A percentile compares a stretch with the other conserved stretches of the same genome.
Conservation (phyloP, 1,140 invertebrate species). For the Halyomorpha halys region DNA sequence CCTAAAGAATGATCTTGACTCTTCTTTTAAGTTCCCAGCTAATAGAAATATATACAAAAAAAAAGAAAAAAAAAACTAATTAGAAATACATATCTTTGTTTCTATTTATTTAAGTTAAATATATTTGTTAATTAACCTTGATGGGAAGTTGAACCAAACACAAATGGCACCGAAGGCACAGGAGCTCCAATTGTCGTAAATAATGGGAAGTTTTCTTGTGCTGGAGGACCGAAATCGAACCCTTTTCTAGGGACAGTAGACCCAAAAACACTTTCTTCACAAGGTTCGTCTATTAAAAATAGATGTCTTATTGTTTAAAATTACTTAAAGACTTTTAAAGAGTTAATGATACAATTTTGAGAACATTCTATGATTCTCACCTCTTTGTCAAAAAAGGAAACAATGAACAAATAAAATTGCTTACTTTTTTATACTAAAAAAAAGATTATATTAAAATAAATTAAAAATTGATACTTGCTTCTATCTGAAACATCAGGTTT, state of each 20-base stretch:
- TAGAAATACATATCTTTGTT: background rate
- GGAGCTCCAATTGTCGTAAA: conserved; percentile 30
- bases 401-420: too few species aligned
- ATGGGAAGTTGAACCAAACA: conserved; percentile 37
- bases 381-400: too few species aligned
- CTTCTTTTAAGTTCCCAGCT: conserved; percentile 30
- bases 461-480: background rate
- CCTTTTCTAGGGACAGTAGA: conserved; percentile 40
- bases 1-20: conserved; percentile 26
- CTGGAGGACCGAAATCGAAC: conserved; percentile 43
- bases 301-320: too few species aligned
- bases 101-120: background rate
- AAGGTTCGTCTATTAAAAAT: too few species aligned
- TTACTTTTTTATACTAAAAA: too few species aligned
- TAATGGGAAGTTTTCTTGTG: background rate
- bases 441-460: background rate
- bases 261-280: conserved; percentile 12
- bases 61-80: background rate
- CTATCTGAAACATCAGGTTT: conserved; percentile 39
- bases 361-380: too few species aligned
- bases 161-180: conserved; percentile 40
- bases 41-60: too few species aligned
- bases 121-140: conserved; percentile 15
- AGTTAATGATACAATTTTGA: too few species aligned
- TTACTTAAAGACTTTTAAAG: too few species aligned